Conservation (phyloP, 1,140 invertebrate species). For the Adoxophyes honmai region DNA sequence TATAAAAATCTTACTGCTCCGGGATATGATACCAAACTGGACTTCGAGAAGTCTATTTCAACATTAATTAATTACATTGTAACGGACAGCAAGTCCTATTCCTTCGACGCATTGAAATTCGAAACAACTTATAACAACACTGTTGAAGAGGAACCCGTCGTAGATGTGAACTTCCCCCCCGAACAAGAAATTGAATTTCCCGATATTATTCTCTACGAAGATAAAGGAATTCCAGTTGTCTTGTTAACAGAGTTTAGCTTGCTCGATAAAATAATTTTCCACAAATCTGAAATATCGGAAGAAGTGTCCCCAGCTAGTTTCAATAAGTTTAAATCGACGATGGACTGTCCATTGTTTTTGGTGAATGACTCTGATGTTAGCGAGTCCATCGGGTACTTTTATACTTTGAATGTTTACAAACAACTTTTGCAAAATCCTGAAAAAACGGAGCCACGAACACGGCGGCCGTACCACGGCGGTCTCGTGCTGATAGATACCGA, state of each 20-base stretch:
- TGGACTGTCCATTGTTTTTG: slow-evolving; percentile 39
- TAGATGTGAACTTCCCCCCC: slow-evolving; percentile 28
- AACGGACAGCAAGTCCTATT: slow-evolving; percentile 30
- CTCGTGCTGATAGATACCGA: slow-evolving; percentile 30
- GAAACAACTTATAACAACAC: slow-evolving; percentile 24
- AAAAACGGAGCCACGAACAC: slow-evolving; percentile 30
- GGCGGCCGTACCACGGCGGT: slow-evolving; percentile 27
- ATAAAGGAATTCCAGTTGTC: slow-evolving; percentile 36
- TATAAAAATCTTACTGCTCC: slow-evolving; percentile 26
- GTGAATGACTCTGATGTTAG: slow-evolving; percentile 27
- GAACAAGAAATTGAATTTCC: slow-evolving; percentile 39
- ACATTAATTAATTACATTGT: slow-evolving; percentile 36
- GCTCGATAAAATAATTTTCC: slow-evolving; percentile 37
- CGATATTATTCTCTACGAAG: slow-evolving; percentile 34
- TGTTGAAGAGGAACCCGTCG: slow-evolving; percentile 24
- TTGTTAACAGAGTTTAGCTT: slow-evolving; percentile 26
- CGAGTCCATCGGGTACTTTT: slow-evolving; percentile 37
- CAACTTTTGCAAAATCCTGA: slow-evolving; percentile 24
- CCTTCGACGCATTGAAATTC: slow-evolving; percentile 33
- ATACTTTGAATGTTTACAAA: slow-evolving; percentile 40
- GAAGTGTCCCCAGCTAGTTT: slow-evolving; percentile 28
- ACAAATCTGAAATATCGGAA: slow-evolving; percentile 5
- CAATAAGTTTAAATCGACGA: slow-evolving; percentile 33
- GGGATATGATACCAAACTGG: slow-evolving; percentile 19
- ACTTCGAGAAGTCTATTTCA: slow-evolving; percentile 32